phyloP scores from a whole-genome alignment of 2,797 vertebrate species.

The Muscicapa striata region DNA sequence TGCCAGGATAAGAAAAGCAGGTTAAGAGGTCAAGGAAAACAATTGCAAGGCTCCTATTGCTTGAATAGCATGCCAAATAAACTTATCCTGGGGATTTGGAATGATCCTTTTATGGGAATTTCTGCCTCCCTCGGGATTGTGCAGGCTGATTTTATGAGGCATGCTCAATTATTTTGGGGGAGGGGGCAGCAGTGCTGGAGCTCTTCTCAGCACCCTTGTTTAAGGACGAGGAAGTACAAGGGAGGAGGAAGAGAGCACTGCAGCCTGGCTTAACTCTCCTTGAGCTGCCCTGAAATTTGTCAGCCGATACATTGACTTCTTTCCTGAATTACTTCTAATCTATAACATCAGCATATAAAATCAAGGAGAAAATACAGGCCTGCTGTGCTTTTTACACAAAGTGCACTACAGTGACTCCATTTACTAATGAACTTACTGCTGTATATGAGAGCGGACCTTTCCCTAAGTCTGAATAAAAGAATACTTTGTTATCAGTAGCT shows the following conservation, averaged over 20 bases:
- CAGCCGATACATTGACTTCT: not conserved
- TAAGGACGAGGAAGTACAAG: not conserved
- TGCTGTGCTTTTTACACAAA: not conserved
- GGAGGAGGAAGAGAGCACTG: not conserved
- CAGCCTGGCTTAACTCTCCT: not conserved
- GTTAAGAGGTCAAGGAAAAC: constrained; percentile 58
- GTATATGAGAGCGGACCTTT: not conserved
- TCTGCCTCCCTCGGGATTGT: not conserved
- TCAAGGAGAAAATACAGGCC: not conserved
- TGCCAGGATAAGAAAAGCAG: constrained; percentile 2
- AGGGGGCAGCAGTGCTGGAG: not conserved
- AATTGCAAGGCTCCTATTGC: constrained; percentile 22
- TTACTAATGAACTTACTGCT: not conserved
- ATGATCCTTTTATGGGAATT: constrained; percentile 48
- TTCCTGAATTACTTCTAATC: not conserved
- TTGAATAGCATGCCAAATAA: constrained; percentile 44
- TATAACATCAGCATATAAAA: not conserved
- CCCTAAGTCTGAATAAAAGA: not conserved
- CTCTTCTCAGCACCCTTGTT: not conserved
- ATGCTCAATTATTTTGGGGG: not conserved
- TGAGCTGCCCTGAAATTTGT: not conserved
- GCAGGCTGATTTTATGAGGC: not conserved
- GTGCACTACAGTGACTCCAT: not conserved
- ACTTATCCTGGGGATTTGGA: not conserved
- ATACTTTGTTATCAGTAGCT: not conserved